A percentile compares a stretch with the other conserved stretches of the same genome.
phyloP scores from a whole-genome alignment of 2,888 invertebrate genomes.

The Drosophila lutescens region DNA sequence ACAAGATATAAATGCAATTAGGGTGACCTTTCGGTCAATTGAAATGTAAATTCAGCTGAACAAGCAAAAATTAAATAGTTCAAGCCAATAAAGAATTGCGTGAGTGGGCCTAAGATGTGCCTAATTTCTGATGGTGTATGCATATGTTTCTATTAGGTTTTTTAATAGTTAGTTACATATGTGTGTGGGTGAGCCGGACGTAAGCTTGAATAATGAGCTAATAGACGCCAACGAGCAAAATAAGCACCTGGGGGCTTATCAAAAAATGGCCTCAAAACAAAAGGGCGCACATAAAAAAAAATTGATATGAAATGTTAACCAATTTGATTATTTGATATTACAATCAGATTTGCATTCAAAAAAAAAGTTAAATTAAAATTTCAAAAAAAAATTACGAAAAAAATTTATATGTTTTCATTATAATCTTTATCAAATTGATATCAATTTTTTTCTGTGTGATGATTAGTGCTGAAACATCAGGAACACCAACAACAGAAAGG shows the following conservation, averaged over 20 bases:
- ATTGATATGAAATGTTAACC: too few relatives aligned
- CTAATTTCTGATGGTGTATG: constrained; percentile 26
- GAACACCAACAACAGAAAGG: background rate
- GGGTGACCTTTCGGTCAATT: constrained; percentile 72
- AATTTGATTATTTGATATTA: background rate
- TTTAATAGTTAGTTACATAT: background rate
- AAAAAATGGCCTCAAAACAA: constrained; percentile 20
- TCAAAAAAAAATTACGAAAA: background rate
- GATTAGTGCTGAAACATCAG: constrained; percentile 8
- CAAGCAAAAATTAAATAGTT: constrained; percentile 36
- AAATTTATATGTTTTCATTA: background rate
- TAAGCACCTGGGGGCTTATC: constrained; percentile 33
- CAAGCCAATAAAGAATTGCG: constrained; percentile 34
- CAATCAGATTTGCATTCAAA: background rate
- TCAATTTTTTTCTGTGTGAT: background rate
- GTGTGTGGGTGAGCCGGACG: constrained; percentile 27
- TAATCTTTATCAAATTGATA: background rate
- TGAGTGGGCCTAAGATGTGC: constrained; percentile 34
- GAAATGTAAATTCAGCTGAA: constrained; percentile 39
- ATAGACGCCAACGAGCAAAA: constrained; percentile 31
- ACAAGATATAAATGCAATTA: constrained; percentile 60
- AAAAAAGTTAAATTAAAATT: background rate
- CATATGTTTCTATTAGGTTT: background rate
- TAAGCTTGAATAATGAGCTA: constrained; percentile 36
- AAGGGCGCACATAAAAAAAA: constrained; percentile 3